Base-by-base conservation (phyloP, 2,113 vertebrate species). In the Lampris incognitus region DNA sequence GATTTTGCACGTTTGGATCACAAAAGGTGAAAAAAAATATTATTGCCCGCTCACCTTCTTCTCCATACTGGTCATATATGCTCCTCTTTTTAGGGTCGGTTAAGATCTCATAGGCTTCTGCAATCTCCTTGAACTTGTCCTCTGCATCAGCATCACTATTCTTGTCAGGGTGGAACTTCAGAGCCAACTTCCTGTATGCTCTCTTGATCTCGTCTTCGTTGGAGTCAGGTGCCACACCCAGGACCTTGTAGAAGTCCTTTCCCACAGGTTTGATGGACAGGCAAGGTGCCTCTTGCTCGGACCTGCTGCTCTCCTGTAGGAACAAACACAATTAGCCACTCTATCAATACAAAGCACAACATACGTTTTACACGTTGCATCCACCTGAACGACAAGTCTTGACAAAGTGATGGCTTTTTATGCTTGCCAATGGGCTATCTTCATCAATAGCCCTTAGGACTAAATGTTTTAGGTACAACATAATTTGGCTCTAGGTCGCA, bases 201-300 rank as follows among this genome's bases (percentile, higher is more conserved):
- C 96, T 97, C 91, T 98, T 98, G 93, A 99, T 97, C 90, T 99
- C 98, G 59, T 99, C 98, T 36, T 99, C 98, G 0, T 97, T 98
- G 88, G 98, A 97, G 0, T 97, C 95, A 0, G 93, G 92, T 1
- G 95, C 86, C 88, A 99, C 96, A 1, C 97, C 97, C 87, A 99
- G 89, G 86, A 97, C 95, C 90, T 96, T 97, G 91, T 99, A 99
- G 82, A 97, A 99, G 87, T 99, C 97, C 88, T 98, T 96, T 66
- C 97, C 97, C 85, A 95, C 92, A 68, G 96, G 94, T 66, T 93
- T 93, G 67, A 91, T 84, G 62, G 93, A 74, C 58, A 89, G 87
- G 44, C 87, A 91, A 56, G 93, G 91, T 0, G 75, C 80, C 41
- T 94, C 94, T 44, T 64, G 89, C 71, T 95, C 94, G 41, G 92